A percentile compares a stretch with the other conserved stretches of the same genome.
Conservation (phyloP, 2,888 invertebrate species). For the Luperina nickerlii region DNA sequence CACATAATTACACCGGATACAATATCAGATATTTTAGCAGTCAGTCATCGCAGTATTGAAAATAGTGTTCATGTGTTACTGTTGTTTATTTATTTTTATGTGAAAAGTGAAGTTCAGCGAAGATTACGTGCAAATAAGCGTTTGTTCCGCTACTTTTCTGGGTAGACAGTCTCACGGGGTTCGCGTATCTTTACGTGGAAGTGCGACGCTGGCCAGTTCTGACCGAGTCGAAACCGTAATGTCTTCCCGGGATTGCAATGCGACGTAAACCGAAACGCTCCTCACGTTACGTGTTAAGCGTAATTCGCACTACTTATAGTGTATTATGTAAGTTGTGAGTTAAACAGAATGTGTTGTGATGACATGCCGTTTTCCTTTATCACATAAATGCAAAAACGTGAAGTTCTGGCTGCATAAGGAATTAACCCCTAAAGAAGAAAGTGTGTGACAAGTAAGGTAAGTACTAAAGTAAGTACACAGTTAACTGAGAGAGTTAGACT, state of each 20-base stretch:
- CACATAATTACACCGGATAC: conserved; percentile 53
- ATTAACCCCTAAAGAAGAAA: not conserved
- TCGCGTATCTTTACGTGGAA: conserved; percentile 85
- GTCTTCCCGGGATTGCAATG: conserved; percentile 83
- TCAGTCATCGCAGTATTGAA: conserved; percentile 38
- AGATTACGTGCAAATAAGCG: conserved; percentile 2
- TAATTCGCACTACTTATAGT: conserved; percentile 68
- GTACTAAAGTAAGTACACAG: not conserved
- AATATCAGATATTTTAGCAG: conserved; percentile 43
- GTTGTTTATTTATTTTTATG: conserved; percentile 14
- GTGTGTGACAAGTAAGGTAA: not conserved
- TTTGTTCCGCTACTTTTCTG: conserved; percentile 39
- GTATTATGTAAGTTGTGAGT: conserved; percentile 73
- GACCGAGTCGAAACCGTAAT: conserved; percentile 83
- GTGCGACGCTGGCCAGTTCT: conserved; percentile 66
- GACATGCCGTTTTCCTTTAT: conserved; percentile 47
- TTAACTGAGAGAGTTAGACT: not conserved
- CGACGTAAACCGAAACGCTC: conserved; percentile 81
- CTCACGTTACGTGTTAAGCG: conserved; percentile 77
- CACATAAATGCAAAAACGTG: conserved; percentile 12
- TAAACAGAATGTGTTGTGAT: conserved; percentile 63
- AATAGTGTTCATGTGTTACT: conserved; percentile 9
- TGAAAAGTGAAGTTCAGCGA: conserved; percentile 2
- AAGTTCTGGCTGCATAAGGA: not conserved
- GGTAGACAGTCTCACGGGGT: conserved; percentile 69